These are phyloP conservation scores for Alentia gelatinosa DNA, from an alignment of 2,888 invertebrate species.

Conservation along the genomic window DNA sequence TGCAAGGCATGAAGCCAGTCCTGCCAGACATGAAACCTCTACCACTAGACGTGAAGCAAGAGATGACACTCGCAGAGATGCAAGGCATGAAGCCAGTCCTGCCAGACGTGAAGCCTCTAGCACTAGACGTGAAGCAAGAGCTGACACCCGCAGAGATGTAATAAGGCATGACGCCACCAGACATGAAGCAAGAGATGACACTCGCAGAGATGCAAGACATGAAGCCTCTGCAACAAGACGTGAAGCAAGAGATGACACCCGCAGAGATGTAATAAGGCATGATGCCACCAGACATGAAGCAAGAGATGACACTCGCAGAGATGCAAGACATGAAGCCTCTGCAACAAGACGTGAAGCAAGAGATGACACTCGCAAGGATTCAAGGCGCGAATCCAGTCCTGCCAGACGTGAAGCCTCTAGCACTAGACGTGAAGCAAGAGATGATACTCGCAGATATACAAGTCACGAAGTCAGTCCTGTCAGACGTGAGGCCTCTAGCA, in stretches of 20 bases:
- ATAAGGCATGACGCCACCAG: not conserved
- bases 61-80: slow-evolving; percentile 4
- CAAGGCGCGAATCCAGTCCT: not conserved
- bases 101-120: not conserved
- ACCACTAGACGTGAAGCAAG: not conserved
- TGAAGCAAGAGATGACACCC: not conserved
- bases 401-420: not conserved
- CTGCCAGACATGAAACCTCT: not conserved
- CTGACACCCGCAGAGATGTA: not conserved
- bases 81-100: not conserved
- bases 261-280: not conserved
- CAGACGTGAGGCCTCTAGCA: not conserved
- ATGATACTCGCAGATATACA: not conserved
- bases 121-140: not conserved
- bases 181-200: not conserved
- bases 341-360: not conserved
- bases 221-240: not conserved
- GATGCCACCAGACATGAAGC: not conserved
- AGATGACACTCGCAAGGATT: slow-evolving; percentile 1
- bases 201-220: not conserved
- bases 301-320: not conserved
- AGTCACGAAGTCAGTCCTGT: not conserved
- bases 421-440: not conserved
- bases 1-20: not conserved
- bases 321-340: not conserved